Evolutionary conservation across 2,888 invertebrate species (phyloP).

Genomic region (Troides aeacus): DNA sequence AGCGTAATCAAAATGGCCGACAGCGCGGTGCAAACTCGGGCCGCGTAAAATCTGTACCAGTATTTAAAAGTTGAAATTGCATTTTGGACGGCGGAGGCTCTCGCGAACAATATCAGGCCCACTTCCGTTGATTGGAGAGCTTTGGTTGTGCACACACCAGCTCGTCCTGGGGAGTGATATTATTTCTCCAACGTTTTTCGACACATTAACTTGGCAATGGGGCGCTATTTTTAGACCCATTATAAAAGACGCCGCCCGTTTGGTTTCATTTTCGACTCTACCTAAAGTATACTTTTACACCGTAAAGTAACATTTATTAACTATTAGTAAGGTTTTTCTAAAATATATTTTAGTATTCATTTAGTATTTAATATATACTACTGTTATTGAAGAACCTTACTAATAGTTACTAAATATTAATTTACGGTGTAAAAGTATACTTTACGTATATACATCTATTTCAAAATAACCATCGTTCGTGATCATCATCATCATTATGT

Average conservation of each 20-base stretch:
- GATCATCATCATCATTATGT: no score
- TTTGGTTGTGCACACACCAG: constrained; percentile 23
- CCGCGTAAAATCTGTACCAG: constrained; percentile 20
- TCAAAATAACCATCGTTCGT: no score
- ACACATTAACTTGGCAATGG: constrained; percentile 73
- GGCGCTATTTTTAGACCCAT: constrained; percentile 72
- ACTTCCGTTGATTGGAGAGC: constrained; percentile 26
- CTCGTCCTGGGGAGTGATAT: constrained; percentile 34
- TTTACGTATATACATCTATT: no score
- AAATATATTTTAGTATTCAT: no score
- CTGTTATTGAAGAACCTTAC: no score
- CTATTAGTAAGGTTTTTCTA: no score
- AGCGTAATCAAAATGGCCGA: constrained; percentile 36
- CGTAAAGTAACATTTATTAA: constrained; percentile 32
- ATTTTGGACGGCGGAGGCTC: constrained; percentile 32
- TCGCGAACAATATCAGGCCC: constrained; percentile 31
- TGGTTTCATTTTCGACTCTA: constrained; percentile 29
- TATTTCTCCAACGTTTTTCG: constrained; percentile 60
- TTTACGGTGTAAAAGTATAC: no score
- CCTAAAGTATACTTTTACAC: constrained; percentile 37
- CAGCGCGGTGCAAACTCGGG: constrained; percentile 7
- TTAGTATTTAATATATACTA: no score
- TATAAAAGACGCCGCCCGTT: constrained; percentile 60
- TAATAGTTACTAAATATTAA: no score
- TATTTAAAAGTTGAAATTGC: constrained; percentile 37